Evolutionary conservation across 2,888 invertebrate species (phyloP), one percentile per base, ranked within the genome.

Genomic region (Nephrotoma appendiculata): DNA sequence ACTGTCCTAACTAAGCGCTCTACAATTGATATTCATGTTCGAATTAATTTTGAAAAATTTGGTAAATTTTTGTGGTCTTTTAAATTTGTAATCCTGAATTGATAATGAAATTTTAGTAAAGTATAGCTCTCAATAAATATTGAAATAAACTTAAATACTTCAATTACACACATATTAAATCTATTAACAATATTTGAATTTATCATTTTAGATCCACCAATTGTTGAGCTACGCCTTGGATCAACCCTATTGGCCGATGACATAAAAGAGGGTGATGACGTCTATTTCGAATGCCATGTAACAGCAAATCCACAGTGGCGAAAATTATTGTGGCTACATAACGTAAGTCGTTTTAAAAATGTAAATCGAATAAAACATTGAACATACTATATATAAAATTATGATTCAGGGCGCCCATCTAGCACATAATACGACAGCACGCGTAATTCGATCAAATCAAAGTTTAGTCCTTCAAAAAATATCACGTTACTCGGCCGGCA

Each of bases 231-330:
- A 89, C 93, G 94, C 88, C 93, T 96, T 87, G 96, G 96, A 89
- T 95, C 95, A 90, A 96, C 96, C 87, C 92, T 96, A 88, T 95
- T 95, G 89, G 94, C 95, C 83, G 94, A 95, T 87, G 96, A 96
- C 92, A 96, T 96, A 92, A 96, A 96, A 91, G 96, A 96, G 91
- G 96, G 96, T 43, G 96, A 96, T 90, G 96, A 96, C 92, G 96
- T 96, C 86, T 96, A 96, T 92, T 96, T 96, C 92, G 96, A 96
- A 92, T 96, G 96, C 91, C 95, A 96, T 92, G 95, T 96, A 89
- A 94, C 95, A 89, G 95, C 96, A 89, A 96, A 96, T 92, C 96
- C 96, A 2, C 94, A 94, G 84, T 95, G 95, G 92, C 93, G 95
- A 89, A 95, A 95, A 89, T 94, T 96, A 87, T 94, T 94, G 87